These are phyloP conservation scores for Agonopterix heracliana DNA, from an alignment of 2,888 invertebrate genomes.

Conservation along the genomic window DNA sequence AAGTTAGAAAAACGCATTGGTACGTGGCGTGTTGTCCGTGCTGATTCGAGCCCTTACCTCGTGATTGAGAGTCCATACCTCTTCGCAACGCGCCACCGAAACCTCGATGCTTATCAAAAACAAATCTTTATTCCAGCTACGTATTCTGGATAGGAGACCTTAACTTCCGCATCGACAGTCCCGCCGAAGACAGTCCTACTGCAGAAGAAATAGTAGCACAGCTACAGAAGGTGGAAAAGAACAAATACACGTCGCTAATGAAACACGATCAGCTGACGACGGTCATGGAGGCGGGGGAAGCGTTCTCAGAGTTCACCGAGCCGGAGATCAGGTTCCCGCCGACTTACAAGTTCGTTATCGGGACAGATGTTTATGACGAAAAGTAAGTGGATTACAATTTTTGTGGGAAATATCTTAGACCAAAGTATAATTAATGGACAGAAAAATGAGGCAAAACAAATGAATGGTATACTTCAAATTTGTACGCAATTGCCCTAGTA, in stretches of 20 bases:
- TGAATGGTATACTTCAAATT: too few relatives aligned
- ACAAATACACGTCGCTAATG: constrained; percentile 79
- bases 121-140: constrained; percentile 75
- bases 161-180: constrained; percentile 87
- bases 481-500: too few relatives aligned
- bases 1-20: too few relatives aligned
- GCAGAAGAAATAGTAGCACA: constrained; percentile 81
- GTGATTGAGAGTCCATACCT: too few relatives aligned
- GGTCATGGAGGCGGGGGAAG: constrained; percentile 83
- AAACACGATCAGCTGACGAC: constrained; percentile 84
- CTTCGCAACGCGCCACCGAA: too few relatives aligned
- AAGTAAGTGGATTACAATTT: constrained; percentile 75
- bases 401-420: too few relatives aligned
- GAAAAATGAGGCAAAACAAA: too few relatives aligned
- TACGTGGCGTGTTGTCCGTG: too few relatives aligned
- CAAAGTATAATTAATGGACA: too few relatives aligned
- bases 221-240: constrained; percentile 79
- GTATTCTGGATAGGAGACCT: constrained; percentile 95
- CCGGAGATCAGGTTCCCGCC: constrained; percentile 86
- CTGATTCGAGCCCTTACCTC: too few relatives aligned
- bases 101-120: too few relatives aligned
- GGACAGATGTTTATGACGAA: constrained; percentile 84
- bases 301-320: constrained; percentile 89
- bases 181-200: constrained; percentile 75
- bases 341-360: constrained; percentile 89